These are phyloP conservation scores for Laothoe populi DNA, from an alignment of 2,888 invertebrate species.

Conservation along the genomic window DNA sequence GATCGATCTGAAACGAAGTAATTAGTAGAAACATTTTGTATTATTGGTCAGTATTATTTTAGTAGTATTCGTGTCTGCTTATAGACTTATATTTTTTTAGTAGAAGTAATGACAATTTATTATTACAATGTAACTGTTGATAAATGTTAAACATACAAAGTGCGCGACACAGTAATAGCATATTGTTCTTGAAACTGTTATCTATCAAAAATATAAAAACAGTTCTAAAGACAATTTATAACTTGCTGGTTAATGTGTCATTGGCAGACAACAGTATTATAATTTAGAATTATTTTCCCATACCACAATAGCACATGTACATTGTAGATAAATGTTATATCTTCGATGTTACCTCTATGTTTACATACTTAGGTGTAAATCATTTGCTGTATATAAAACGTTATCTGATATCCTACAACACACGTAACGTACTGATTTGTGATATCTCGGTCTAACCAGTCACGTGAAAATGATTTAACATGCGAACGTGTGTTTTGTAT, in stretches of 20 bases:
- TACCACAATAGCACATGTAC: not conserved
- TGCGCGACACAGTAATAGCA: too few species aligned
- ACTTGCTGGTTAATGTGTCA: not conserved
- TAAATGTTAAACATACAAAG: too few species aligned
- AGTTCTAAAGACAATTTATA: not conserved
- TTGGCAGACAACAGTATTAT: not conserved
- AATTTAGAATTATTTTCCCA: not conserved
- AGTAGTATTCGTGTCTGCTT: slow-evolving; percentile 8
- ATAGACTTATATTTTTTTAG: too few species aligned
- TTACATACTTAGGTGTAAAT: slow-evolving; percentile 23
- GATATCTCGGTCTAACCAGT: not conserved
- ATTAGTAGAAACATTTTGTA: not conserved
- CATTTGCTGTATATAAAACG: slow-evolving; percentile 12
- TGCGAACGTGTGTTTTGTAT: not conserved
- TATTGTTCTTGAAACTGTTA: too few species aligned
- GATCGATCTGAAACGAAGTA: not conserved
- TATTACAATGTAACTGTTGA: slow-evolving; percentile 2
- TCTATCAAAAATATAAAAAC: not conserved
- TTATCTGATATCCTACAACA: slow-evolving; percentile 18
- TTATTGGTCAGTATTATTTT: slow-evolving; percentile 13
- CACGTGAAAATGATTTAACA: slow-evolving; percentile 20
- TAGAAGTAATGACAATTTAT: not conserved
- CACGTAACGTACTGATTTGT: not conserved
- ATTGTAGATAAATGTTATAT: slow-evolving; percentile 11
- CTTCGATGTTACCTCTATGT: slow-evolving; percentile 1